Evolutionary conservation across 2,797 vertebrate species (phyloP).

Genomic region (Anguilla marmorata): DNA sequence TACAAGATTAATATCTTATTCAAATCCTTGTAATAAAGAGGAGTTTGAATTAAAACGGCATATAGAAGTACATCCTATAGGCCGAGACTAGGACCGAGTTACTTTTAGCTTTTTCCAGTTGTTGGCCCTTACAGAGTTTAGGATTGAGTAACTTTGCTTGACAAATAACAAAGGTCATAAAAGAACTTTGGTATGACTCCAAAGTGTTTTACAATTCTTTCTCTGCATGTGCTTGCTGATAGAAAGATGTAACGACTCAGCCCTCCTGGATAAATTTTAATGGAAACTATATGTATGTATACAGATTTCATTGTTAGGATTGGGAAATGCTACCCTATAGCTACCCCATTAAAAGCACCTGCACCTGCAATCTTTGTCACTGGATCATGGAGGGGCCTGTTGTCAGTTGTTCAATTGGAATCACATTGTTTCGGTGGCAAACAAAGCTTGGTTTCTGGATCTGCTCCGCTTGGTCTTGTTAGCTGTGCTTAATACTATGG

Average conservation of each 20-base stretch:
- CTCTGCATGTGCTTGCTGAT: background rate
- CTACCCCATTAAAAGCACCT: conserved; percentile 36
- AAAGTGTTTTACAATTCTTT: no score
- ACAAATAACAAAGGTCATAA: no score
- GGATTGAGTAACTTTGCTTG: no score
- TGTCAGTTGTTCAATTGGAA: conserved; percentile 27
- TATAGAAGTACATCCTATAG: no score
- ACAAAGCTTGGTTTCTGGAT: conserved; percentile 25
- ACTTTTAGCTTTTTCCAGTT: no score
- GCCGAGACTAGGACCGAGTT: no score
- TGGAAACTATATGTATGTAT: background rate
- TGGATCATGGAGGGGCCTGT: conserved; percentile 16
- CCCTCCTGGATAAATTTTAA: background rate
- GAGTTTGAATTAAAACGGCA: background rate
- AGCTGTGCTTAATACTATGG: conserved; percentile 14
- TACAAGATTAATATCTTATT: background rate
- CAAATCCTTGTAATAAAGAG: background rate
- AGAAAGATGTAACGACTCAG: background rate
- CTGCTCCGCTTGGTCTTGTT: conserved; percentile 37
- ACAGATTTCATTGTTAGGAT: background rate
- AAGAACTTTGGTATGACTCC: no score
- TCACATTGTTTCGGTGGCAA: conserved; percentile 21
- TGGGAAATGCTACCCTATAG: background rate
- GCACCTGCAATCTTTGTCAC: conserved; percentile 44
- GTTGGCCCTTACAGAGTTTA: no score